Percentiles rank a stretch among this genome's conserved stretches.
Evolutionary conservation across 2,888 invertebrate genomes (phyloP).

Genomic region (Scrobipalpa costella): DNA sequence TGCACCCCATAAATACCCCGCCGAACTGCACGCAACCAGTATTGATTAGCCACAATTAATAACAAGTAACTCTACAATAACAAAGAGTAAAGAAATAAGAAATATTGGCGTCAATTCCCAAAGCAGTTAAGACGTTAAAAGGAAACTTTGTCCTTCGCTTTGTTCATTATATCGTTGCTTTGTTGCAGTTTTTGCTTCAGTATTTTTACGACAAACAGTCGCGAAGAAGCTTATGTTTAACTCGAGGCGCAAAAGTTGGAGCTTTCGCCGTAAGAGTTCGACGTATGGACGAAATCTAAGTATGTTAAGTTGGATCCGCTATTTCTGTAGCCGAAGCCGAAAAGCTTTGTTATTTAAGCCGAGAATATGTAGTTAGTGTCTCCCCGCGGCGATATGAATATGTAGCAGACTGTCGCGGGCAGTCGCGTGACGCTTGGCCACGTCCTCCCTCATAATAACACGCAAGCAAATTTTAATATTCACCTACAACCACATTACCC

Average conservation of each 20-base stretch:
- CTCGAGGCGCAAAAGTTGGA: constrained; percentile 13
- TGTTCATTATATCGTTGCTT: constrained; percentile 20
- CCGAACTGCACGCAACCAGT: constrained; percentile 38
- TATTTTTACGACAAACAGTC: constrained; percentile 16
- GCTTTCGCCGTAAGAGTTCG: constrained; percentile 14
- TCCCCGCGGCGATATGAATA: constrained; percentile 30
- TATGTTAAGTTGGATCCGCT: constrained; percentile 13
- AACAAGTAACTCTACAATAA: constrained; percentile 17
- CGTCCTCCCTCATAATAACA: constrained; percentile 46
- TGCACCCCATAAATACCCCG: constrained; percentile 65
- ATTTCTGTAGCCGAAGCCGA: constrained; percentile 1
- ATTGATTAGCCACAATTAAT: constrained; percentile 40
- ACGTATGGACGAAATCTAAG: constrained; percentile 10
- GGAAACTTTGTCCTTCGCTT: constrained; percentile 6
- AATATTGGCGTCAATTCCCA: constrained; percentile 7
- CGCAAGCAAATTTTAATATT: constrained; percentile 46
- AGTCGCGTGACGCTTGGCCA: constrained; percentile 62
- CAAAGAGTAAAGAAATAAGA: constrained; percentile 14
- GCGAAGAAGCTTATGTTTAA: constrained; percentile 18
- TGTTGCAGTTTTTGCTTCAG: constrained; percentile 18
- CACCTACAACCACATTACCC: constrained; percentile 22
- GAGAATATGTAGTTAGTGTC: constrained; percentile 17
- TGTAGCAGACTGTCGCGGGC: constrained; percentile 39
- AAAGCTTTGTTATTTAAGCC: constrained; percentile 8
- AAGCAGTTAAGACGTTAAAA: constrained; percentile 17